Conservation (phyloP, 2,113 vertebrate species). For the Aix galericulata region DNA sequence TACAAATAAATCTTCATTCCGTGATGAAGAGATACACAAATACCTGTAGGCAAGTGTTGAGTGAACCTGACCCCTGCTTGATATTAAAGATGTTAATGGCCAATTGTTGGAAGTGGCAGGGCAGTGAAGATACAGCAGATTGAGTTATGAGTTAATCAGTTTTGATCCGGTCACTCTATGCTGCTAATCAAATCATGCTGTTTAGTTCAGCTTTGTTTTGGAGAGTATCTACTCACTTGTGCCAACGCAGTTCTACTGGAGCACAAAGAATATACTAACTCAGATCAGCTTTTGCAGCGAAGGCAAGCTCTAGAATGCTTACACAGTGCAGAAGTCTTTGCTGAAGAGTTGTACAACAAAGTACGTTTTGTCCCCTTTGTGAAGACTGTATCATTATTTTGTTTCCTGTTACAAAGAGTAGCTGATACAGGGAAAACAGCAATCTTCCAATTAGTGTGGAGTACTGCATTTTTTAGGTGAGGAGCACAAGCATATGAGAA, state of each 20-base stretch:
- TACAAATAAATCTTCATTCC: neutral
- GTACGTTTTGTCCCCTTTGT: neutral
- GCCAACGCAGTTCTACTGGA: neutral
- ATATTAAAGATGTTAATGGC: neutral
- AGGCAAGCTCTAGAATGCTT: neutral
- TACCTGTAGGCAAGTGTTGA: neutral
- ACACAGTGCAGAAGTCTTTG: neutral
- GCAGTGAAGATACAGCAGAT: neutral
- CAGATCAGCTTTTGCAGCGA: neutral
- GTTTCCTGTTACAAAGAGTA: neutral
- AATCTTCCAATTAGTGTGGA: fast-evolving
- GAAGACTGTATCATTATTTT: neutral
- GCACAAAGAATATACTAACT: neutral
- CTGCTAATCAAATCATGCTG: neutral
- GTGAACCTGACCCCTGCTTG: neutral
- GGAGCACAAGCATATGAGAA: fast-evolving
- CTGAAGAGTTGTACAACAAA: neutral
- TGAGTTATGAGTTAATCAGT: neutral
- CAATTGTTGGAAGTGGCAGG: neutral
- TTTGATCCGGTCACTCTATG: neutral
- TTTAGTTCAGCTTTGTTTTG: neutral
- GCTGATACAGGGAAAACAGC: neutral
- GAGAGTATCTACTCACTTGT: neutral
- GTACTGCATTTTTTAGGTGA: neutral
- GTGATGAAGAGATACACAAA: neutral